Evolutionary conservation across 1,140 invertebrate genomes (phyloP).

Genomic region (Sycophaga agraensis): DNA sequence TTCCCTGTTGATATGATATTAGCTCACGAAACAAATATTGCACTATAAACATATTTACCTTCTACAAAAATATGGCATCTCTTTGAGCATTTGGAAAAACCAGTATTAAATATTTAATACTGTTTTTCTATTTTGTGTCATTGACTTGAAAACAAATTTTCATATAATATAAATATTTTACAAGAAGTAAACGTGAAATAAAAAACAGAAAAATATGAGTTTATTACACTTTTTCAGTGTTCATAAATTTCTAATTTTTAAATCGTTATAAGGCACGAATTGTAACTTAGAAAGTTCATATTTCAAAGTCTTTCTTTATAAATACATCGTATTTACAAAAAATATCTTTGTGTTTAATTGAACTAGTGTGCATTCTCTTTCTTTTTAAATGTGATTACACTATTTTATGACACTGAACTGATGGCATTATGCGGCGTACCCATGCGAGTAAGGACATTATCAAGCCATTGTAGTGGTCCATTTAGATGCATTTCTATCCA

Average conservation of each 20-base stretch:
- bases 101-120: neutral
- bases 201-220: too few relatives aligned
- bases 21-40: conserved; percentile 12
- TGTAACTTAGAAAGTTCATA: too few relatives aligned
- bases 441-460: conserved; percentile 90
- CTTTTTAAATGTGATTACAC: neutral
- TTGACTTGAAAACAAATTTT: too few relatives aligned
- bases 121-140: too few relatives aligned
- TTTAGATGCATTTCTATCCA: conserved; percentile 98
- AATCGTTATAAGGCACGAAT: too few relatives aligned
- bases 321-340: too few relatives aligned
- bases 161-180: neutral
- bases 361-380: too few relatives aligned
- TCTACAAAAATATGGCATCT: conserved; percentile 5
- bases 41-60: conserved; percentile 5
- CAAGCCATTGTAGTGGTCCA: conserved; percentile 94
- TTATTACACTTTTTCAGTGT: too few relatives aligned
- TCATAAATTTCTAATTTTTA: too few relatives aligned
- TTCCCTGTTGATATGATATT: conserved; percentile 2
- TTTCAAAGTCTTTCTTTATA: too few relatives aligned
- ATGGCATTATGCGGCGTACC: conserved; percentile 88
- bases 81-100: conserved; percentile 1
- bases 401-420: conserved; percentile 84
- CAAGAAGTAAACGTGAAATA: neutral
- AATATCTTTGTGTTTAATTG: too few relatives aligned